A percentile compares a stretch with the other conserved stretches of the same genome.
These are phyloP conservation scores for Pristionchus mayeri DNA, from an alignment of 2,888 invertebrate species.

Conservation along the genomic window DNA sequence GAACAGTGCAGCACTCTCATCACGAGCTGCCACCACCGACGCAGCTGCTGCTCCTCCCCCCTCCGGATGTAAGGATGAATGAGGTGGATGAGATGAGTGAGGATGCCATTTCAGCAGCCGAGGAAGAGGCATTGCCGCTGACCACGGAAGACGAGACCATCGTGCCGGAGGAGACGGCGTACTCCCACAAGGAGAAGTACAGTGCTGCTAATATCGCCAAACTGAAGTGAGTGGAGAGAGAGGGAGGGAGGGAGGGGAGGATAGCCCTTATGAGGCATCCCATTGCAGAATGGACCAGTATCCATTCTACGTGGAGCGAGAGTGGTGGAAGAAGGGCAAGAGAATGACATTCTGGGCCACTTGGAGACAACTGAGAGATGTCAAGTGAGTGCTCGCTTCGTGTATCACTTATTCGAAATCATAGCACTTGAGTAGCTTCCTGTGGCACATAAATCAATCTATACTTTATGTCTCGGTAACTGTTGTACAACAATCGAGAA, in stretches of 20 bases:
- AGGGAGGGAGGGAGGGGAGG: neutral
- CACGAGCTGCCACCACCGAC: conserved; percentile 7
- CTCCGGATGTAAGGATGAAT: conserved; percentile 14
- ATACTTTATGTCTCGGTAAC: too few species aligned
- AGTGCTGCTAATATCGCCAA: conserved; percentile 42
- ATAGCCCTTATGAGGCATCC: neutral
- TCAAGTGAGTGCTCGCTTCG: conserved; percentile 83
- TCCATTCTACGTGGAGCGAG: conserved; percentile 72
- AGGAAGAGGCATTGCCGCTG: neutral
- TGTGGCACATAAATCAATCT: too few species aligned
- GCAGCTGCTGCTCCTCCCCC: conserved; percentile 16
- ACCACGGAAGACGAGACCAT: conserved; percentile 36
- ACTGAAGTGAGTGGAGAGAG: conserved; percentile 31
- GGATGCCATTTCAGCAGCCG: neutral
- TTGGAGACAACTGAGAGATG: conserved; percentile 89
- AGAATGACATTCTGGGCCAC: conserved; percentile 82
- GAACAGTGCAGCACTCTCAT: neutral
- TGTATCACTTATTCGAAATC: too few species aligned
- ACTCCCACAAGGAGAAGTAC: conserved; percentile 48
- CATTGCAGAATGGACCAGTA: conserved; percentile 57
- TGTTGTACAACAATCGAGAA: too few species aligned
- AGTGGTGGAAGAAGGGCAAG: conserved; percentile 76
- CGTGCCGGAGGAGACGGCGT: conserved; percentile 20
- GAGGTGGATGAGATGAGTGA: neutral
- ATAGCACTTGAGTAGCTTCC: too few species aligned